Base-by-base conservation (phyloP, 1,140 invertebrate genomes). In the Eurytemora carolleeae region DNA sequence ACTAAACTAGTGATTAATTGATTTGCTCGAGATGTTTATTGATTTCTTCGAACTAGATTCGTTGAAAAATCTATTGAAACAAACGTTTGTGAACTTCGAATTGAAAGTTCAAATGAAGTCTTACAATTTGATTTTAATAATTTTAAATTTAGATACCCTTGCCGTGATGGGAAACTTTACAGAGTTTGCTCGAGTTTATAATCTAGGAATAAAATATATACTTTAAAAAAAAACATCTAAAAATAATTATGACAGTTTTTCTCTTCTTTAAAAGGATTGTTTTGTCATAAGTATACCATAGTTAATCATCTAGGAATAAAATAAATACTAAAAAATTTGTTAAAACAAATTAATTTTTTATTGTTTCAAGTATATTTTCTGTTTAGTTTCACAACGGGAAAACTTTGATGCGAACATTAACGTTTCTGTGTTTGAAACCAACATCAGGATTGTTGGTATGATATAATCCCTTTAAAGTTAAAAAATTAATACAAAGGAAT, bases 351-450 rank as follows among this genome's bases (percentile, higher is more conserved):
- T 12, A 44, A 44, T 44, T 44, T n/a, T 44, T 44, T 44, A 12
- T 12, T n/a, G 7, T 44, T 12, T 44, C 31, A 12, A 44, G 7
- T 44, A 44, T 7, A 44, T n/a, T 44, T 12, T 44, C 12, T 17
- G 20, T 15, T 19, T 62, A 20, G n/a, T 62, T 1, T 20, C 60
- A 2, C 1, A 62, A 22, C 84, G 83, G 69, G 79, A 81, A 64
- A 80, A 94, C 70, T 96, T 97, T 76, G 91, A 98, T 74, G 80
- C 83, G 25, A 92, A 99, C 70, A 95, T 98, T 24, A 98, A 98
- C 79, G 94, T 98, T 0, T 98, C 93, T 53, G 95, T 99, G 0
- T 99, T 99, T 81, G 96, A 99, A 77, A 98, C 95, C 2, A 99
- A 99, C 72, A 99, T 99, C 59, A 77, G 96, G 71, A 93, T 98